Conservation (phyloP, 2,888 invertebrate genomes). For the Taphrorychus bicolor region DNA sequence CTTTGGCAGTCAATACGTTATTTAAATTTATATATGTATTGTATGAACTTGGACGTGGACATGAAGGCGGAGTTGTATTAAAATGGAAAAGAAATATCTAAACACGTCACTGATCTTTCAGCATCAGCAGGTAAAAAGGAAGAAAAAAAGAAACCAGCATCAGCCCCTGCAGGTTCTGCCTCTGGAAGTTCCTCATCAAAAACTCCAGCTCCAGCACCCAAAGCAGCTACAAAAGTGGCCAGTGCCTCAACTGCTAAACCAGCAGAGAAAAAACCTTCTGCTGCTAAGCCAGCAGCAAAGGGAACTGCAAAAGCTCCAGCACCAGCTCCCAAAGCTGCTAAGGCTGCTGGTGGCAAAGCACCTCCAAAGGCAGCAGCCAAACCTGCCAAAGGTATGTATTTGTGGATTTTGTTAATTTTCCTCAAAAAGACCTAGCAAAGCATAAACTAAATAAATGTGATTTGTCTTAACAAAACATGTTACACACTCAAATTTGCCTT, state of each 20-base stretch:
- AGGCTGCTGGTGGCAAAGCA: slow-evolving; percentile 32
- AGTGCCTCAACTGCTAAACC: slow-evolving; percentile 40
- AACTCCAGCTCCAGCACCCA: slow-evolving; percentile 59
- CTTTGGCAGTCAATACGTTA: no score
- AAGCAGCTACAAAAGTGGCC: slow-evolving; percentile 48
- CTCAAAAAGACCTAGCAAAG: no score
- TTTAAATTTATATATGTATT: no score
- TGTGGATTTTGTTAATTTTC: not conserved
- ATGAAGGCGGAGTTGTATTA: no score
- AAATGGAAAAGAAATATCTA: no score
- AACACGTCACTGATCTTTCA: slow-evolving; percentile 37
- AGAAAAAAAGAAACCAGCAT: slow-evolving; percentile 61
- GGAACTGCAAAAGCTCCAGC: slow-evolving; percentile 31
- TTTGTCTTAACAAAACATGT: no score
- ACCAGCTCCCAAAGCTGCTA: slow-evolving; percentile 3
- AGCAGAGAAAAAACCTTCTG: slow-evolving; percentile 37
- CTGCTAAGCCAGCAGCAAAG: slow-evolving; percentile 49
- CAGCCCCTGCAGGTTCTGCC: slow-evolving; percentile 57
- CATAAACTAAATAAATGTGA: no score
- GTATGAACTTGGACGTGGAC: no score
- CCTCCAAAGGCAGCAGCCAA: slow-evolving; percentile 25
- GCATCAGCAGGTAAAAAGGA: slow-evolving; percentile 63
- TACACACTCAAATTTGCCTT: no score
- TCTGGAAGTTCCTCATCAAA: slow-evolving; percentile 58
- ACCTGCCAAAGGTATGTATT: slow-evolving; percentile 9